These are phyloP conservation scores for Sogatella furcifera DNA, from an alignment of 1,140 invertebrate genomes.

Conservation along the genomic window DNA sequence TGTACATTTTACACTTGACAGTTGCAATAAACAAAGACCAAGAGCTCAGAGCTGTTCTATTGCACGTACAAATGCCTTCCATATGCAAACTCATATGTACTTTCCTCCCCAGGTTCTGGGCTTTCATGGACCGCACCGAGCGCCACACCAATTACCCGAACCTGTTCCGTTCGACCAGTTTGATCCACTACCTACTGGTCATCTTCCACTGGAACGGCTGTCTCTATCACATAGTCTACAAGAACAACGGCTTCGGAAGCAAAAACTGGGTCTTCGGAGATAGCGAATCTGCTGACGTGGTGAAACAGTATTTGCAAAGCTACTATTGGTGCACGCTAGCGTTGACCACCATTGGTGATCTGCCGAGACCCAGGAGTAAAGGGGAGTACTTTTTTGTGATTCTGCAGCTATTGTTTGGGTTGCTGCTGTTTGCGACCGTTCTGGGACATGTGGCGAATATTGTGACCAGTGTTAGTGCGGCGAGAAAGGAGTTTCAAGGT, in stretches of 20 bases:
- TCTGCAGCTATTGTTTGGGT: conserved; percentile 76
- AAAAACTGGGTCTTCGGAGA: conserved; percentile 83
- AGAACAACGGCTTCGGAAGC: conserved; percentile 86
- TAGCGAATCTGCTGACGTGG: conserved; percentile 70
- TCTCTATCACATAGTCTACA: conserved; percentile 91
- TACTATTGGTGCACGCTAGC: conserved; percentile 97
- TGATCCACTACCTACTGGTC: conserved; percentile 93
- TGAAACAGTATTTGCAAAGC: conserved; percentile 91
- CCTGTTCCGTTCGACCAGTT: conserved; percentile 81
- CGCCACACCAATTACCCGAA: conserved; percentile 98
- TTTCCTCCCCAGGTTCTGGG: conserved; percentile 66
- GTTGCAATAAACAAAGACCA: too few species aligned
- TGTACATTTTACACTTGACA: too few species aligned
- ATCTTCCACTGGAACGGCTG: conserved; percentile 99
- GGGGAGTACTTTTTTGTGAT: conserved; percentile 87
- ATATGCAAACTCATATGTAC: too few species aligned
- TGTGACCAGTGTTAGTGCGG: conserved; percentile 87
- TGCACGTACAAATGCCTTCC: too few species aligned
- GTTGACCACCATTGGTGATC: conserved; percentile 77
- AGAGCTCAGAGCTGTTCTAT: too few species aligned
- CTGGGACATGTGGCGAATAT: conserved; percentile 92
- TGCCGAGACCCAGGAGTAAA: conserved; percentile 72
- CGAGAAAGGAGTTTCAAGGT: conserved; percentile 94
- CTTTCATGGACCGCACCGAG: conserved; percentile 96
- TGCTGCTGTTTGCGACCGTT: conserved; percentile 84